Evolutionary conservation across 2,888 invertebrate genomes (phyloP).

Genomic region (Apeira syringaria): DNA sequence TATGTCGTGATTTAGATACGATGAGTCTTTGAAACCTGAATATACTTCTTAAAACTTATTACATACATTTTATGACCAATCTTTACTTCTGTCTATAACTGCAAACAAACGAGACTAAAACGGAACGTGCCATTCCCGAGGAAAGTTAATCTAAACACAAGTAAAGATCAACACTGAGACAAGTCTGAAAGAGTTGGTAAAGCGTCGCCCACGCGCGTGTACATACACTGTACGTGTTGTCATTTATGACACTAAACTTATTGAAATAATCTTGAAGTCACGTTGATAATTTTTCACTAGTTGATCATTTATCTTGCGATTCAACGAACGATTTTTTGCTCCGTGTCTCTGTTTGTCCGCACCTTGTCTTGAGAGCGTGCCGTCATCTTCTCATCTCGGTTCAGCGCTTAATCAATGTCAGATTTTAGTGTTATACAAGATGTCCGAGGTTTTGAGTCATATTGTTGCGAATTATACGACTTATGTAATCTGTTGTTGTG

Average conservation of each 20-base stretch:
- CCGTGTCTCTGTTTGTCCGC: slow-evolving; percentile 25
- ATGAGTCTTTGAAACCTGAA: no score
- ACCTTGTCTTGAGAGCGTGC: slow-evolving; percentile 23
- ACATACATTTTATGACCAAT: no score
- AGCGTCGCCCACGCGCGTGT: slow-evolving; percentile 19
- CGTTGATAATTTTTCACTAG: slow-evolving; percentile 50
- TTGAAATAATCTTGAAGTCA: slow-evolving; percentile 49
- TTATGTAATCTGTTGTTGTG: slow-evolving; percentile 9
- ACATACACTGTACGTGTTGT: slow-evolving; percentile 21
- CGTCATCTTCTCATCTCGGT: slow-evolving; percentile 23
- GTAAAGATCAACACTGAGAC: slow-evolving; percentile 3
- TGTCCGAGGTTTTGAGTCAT: slow-evolving; percentile 18
- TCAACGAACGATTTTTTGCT: slow-evolving; percentile 29
- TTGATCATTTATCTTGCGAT: slow-evolving; percentile 35
- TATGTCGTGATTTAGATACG: not conserved
- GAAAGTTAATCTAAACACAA: slow-evolving; percentile 21
- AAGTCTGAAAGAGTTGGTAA: slow-evolving; percentile 9
- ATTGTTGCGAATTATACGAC: slow-evolving; percentile 12
- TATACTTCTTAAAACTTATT: no score
- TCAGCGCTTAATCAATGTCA: slow-evolving; percentile 25
- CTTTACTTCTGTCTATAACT: slow-evolving; percentile 21
- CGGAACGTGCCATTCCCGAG: slow-evolving; percentile 24
- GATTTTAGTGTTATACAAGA: slow-evolving; percentile 23
- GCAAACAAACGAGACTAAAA: slow-evolving; percentile 15
- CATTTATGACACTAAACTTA: slow-evolving; percentile 29